Evolutionary conservation across 2,888 invertebrate genomes (phyloP).

Genomic region (Galerucella nymphaeae): DNA sequence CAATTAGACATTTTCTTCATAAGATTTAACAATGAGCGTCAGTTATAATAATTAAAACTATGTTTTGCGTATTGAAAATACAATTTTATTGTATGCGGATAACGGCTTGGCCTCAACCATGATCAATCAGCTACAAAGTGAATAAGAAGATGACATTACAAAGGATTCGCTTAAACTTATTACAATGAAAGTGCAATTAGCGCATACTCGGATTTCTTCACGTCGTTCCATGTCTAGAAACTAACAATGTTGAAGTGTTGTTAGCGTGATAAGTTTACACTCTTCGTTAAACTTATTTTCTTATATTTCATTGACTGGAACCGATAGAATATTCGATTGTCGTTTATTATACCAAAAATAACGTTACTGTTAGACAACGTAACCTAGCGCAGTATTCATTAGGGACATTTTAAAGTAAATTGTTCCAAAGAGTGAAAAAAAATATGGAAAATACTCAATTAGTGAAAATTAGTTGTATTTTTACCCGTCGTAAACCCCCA

Average conservation of each 20-base stretch:
- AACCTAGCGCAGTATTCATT: background rate
- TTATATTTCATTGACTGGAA: background rate
- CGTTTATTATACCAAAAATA: background rate
- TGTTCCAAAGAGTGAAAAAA: background rate
- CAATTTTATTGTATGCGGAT: too few relatives aligned
- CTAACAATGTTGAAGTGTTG: background rate
- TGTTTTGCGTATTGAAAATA: too few relatives aligned
- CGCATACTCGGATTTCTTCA: background rate
- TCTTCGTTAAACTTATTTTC: slow-evolving; percentile 3
- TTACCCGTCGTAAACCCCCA: too few relatives aligned
- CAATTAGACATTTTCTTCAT: too few relatives aligned
- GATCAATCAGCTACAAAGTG: background rate
- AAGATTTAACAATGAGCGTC: too few relatives aligned
- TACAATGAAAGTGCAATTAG: slow-evolving; percentile 4
- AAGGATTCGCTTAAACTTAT: background rate
- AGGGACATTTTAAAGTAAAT: background rate
- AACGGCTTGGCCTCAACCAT: too few relatives aligned
- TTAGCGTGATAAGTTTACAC: background rate
- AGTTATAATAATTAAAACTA: too few relatives aligned
- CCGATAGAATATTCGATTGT: background rate
- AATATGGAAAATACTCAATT: too few relatives aligned
- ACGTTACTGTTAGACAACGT: background rate
- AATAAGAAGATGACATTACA: background rate
- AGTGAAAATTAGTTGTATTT: too few relatives aligned
- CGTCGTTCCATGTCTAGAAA: background rate